Evolutionary conservation across 2,888 invertebrate genomes (phyloP).

Genomic region (Panopea generosa): DNA sequence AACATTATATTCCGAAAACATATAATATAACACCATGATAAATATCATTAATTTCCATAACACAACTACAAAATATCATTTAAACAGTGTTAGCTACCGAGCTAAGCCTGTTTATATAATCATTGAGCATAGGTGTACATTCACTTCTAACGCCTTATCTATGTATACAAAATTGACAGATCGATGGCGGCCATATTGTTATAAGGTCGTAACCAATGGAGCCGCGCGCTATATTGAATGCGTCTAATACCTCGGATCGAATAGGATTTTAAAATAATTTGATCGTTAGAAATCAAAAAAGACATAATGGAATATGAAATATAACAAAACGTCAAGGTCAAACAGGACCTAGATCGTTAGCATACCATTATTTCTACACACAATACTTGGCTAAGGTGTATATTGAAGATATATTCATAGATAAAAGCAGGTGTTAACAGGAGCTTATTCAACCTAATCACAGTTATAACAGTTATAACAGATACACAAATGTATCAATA

Average conservation of each 20-base stretch:
- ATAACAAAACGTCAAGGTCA: constrained; percentile 12
- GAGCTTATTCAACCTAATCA: no score
- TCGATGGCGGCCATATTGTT: constrained; percentile 69
- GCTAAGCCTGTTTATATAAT: constrained; percentile 38
- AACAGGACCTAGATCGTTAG: neutral
- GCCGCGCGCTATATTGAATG: constrained; percentile 44
- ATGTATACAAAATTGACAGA: constrained; percentile 8
- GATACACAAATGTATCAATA: no score
- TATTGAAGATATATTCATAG: no score
- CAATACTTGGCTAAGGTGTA: no score
- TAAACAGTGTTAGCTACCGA: constrained; percentile 24
- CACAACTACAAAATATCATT: neutral
- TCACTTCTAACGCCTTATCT: constrained; percentile 16
- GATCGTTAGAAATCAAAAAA: constrained; percentile 30
- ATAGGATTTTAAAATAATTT: constrained; percentile 50
- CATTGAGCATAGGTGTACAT: constrained; percentile 26
- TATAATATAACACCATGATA: neutral
- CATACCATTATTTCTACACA: no score
- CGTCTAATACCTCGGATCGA: constrained; percentile 45
- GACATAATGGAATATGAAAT: constrained; percentile 10
- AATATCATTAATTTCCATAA: neutral
- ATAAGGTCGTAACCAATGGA: constrained; percentile 65
- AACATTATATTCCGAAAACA: neutral
- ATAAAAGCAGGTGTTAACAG: no score
- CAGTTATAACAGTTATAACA: no score